A percentile compares a stretch with the other conserved stretches of the same genome.
phyloP scores from a whole-genome alignment of 2,113 vertebrate genomes.

The Cebidichthys violaceus region DNA sequence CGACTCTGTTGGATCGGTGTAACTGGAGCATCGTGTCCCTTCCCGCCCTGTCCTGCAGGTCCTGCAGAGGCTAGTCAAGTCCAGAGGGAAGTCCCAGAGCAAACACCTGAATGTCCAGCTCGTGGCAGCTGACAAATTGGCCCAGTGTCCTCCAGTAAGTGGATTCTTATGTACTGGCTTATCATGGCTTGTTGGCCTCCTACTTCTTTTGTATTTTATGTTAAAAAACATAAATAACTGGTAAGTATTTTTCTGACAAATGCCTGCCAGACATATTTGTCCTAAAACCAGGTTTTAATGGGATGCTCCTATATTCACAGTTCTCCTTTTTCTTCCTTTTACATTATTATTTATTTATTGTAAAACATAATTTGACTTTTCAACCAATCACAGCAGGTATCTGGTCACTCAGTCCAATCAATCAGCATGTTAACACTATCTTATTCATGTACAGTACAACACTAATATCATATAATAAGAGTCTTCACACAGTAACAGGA shows the following conservation, averaged over 20 bases:
- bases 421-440: not conserved
- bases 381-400: not conserved
- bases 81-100: conserved; percentile 95
- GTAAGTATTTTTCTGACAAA: no score
- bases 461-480: no score
- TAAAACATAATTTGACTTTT: not conserved
- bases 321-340: not conserved
- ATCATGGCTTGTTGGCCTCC: not conserved
- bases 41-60: conserved; percentile 82
- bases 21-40: conserved; percentile 10
- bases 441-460: not conserved
- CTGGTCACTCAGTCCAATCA: no score
- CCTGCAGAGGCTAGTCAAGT: conserved; percentile 95
- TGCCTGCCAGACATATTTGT: not conserved
- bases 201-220: not conserved
- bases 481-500: not conserved
- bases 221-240: no score
- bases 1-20: not conserved
- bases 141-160: conserved; percentile 94
- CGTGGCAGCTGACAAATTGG: conserved; percentile 95
- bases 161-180: not conserved
- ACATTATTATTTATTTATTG: not conserved
- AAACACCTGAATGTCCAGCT: conserved; percentile 99
- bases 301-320: not conserved
- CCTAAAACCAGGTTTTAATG: not conserved